A percentile compares a stretch with the other conserved stretches of the same genome.
Evolutionary conservation across 2,113 vertebrate genomes (phyloP).

Genomic region (Eublepharis macularius): DNA sequence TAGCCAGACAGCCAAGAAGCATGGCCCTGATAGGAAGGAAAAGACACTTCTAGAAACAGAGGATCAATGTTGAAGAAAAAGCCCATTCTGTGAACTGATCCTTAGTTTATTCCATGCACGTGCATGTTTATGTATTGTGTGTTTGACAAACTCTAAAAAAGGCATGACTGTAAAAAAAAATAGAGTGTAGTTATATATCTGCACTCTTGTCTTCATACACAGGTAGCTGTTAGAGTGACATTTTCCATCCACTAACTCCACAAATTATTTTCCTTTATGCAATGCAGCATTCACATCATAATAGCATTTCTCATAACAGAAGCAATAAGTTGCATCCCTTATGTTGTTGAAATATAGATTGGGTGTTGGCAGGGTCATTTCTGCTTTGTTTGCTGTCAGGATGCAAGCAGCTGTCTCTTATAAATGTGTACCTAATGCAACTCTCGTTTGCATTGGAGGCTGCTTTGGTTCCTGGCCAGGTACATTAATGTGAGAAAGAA

Average conservation of each 20-base stretch:
- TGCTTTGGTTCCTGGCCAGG: neutral
- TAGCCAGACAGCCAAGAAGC: neutral
- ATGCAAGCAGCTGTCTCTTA: neutral
- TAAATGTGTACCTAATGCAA: neutral
- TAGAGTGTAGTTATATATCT: neutral
- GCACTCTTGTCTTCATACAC: neutral
- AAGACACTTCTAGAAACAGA: neutral
- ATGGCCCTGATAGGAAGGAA: neutral
- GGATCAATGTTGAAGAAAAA: neutral
- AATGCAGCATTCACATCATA: rapidly evolving
- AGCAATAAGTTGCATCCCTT: neutral
- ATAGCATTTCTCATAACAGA: neutral
- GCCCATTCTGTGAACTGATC: neutral
- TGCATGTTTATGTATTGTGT: neutral
- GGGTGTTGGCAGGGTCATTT: neutral
- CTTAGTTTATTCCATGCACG: neutral
- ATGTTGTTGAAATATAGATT: neutral
- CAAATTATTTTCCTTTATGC: neutral
- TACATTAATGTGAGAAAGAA: neutral
- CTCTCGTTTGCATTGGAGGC: neutral
- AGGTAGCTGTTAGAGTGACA: neutral
- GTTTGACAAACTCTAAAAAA: neutral
- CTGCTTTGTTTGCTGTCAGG: neutral
- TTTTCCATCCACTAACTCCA: neutral
- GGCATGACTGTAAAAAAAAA: neutral